Evolutionary conservation across 2,113 vertebrate genomes (phyloP).

Genomic region (Phalacrocorax brasilianus): DNA sequence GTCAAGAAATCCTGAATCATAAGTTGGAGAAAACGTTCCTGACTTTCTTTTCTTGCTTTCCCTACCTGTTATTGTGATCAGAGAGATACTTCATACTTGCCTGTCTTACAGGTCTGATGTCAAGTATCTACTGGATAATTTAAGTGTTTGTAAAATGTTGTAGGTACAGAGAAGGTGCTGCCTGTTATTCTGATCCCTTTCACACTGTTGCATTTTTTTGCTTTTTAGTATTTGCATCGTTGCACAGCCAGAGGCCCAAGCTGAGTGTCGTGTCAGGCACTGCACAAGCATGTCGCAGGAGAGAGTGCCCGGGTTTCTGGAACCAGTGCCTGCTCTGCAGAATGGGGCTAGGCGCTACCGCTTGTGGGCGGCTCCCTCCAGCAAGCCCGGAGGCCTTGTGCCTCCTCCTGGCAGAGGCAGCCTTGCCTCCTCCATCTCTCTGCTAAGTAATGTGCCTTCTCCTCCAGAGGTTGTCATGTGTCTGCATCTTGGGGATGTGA

Average conservation of each 20-base stretch:
- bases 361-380: not conserved
- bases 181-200: not conserved
- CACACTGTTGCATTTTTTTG: not conserved
- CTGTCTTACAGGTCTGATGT: not conserved
- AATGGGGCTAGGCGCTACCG: rapidly evolving
- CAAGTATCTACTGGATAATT: not conserved
- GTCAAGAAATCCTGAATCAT: not conserved
- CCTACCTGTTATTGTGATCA: not conserved
- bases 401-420: not conserved
- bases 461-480: not conserved
- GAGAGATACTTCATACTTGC: not conserved
- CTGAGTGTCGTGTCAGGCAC: not conserved
- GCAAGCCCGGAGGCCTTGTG: not conserved
- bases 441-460: not conserved
- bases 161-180: not conserved
- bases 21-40: not conserved
- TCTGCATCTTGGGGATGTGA: not conserved
- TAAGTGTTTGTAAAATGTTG: not conserved
- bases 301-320: not conserved
- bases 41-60: not conserved
- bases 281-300: rapidly evolving
- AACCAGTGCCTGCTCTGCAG: not conserved
- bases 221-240: not conserved
- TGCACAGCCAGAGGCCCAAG: not conserved
- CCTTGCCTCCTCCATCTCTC: not conserved